phyloP scores from a whole-genome alignment of 2,113 vertebrate species.

The Ctenodactylus gundi region DNA sequence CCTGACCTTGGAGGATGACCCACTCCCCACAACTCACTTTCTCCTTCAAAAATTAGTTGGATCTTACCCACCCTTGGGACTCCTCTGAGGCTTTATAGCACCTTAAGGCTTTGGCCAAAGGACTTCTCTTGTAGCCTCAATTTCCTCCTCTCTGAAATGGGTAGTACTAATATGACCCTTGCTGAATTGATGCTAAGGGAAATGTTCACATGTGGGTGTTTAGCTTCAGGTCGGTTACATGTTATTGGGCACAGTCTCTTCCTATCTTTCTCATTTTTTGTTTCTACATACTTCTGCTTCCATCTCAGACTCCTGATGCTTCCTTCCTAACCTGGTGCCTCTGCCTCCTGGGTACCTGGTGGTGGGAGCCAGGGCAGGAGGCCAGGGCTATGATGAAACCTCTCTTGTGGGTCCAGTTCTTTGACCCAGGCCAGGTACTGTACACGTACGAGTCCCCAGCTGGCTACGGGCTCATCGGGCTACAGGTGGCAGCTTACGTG shows the following conservation, averaged over 20 bases:
- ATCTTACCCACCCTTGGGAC: background rate
- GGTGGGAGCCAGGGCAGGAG: conserved; percentile 7
- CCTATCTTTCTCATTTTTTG: background rate
- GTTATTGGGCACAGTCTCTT: background rate
- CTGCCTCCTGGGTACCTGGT: background rate
- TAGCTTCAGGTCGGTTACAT: background rate
- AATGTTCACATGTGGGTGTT: background rate
- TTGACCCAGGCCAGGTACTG: conserved; percentile 94
- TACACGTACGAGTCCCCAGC: conserved; percentile 94
- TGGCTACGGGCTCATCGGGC: conserved; percentile 92
- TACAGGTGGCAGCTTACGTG: conserved; percentile 93
- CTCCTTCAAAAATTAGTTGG: background rate
- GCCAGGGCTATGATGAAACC: conserved; percentile 22
- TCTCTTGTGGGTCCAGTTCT: conserved; percentile 85
- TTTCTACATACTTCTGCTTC: background rate
- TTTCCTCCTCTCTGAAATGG: background rate
- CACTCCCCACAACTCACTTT: background rate
- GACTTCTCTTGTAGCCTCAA: background rate
- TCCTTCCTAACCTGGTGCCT: background rate
- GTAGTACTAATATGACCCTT: background rate
- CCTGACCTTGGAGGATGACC: background rate
- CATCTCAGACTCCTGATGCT: background rate
- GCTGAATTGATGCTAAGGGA: background rate
- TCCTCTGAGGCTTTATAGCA: background rate
- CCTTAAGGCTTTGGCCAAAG: conserved; percentile 15